Evolutionary conservation across 2,888 invertebrate genomes (phyloP).

Genomic region (Dione juno): DNA sequence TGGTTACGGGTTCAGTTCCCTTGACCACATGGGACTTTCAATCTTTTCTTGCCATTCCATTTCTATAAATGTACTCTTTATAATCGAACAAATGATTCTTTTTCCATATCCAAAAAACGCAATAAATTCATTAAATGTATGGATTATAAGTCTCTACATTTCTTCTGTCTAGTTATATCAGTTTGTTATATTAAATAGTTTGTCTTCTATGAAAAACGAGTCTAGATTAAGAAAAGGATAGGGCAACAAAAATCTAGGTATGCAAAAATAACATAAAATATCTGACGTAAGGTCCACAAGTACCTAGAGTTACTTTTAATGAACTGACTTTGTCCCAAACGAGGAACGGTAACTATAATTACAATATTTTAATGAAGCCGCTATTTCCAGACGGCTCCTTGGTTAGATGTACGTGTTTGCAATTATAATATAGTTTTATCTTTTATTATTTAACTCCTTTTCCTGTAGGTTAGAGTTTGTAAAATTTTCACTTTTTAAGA

Average conservation of each 20-base stretch:
- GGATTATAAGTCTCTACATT: too few species aligned
- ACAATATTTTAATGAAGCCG: conserved; percentile 20
- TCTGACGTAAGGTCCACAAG: background rate
- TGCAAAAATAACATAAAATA: background rate
- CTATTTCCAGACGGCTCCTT: conserved; percentile 15
- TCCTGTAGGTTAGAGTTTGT: background rate
- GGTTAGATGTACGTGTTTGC: conserved; percentile 2
- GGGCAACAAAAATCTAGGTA: background rate
- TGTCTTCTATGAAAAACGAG: background rate
- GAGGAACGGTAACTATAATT: conserved; percentile 8
- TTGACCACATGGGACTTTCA: too few species aligned
- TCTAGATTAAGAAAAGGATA: background rate
- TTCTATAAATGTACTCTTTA: too few species aligned
- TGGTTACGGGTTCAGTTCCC: background rate
- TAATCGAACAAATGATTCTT: too few species aligned
- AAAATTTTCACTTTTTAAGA: background rate
- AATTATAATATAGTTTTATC: background rate
- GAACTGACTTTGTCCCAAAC: conserved; percentile 15
- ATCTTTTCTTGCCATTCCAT: too few species aligned
- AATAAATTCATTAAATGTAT: too few species aligned
- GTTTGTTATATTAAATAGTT: too few species aligned
- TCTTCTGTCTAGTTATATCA: too few species aligned
- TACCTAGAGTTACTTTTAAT: conserved; percentile 18
- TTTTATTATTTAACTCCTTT: conserved; percentile 7
- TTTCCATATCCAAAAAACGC: too few species aligned